Percentiles rank a stretch among this genome's conserved stretches.
Conservation (phyloP, 1,140 invertebrate genomes). For the Anadara kagoshimensis region DNA sequence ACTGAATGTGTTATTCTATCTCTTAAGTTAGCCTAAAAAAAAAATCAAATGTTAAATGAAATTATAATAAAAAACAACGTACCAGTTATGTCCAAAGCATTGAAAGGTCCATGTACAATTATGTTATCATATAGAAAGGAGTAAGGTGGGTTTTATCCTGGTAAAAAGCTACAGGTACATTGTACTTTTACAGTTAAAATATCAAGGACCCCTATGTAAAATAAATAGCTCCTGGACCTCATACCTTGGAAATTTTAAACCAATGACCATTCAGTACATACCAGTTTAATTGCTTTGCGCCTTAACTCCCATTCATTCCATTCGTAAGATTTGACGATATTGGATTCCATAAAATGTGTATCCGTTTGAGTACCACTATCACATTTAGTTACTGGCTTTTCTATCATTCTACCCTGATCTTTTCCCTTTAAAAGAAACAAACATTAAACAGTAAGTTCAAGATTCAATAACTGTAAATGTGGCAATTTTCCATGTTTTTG, state of each 20-base stretch:
- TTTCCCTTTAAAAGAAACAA: conserved; percentile 54
- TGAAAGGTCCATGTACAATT: too few species aligned
- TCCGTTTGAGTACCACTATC: conserved; percentile 83
- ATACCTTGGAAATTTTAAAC: too few species aligned
- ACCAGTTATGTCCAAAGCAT: too few species aligned
- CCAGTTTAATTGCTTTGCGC: conserved; percentile 81
- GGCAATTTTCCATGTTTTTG: too few species aligned
- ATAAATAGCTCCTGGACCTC: too few species aligned
- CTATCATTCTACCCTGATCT: conserved; percentile 70
- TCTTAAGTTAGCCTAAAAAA: conserved; percentile 71
- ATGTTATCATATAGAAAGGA: too few species aligned
- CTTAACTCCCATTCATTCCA: conserved; percentile 87
- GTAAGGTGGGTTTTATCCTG: too few species aligned
- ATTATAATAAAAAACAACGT: too few species aligned
- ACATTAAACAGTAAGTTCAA: not conserved
- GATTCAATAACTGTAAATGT: too few species aligned
- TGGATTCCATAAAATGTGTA: conserved; percentile 79
- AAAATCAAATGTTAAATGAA: conserved; percentile 11
- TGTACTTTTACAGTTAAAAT: too few species aligned
- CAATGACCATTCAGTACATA: conserved; percentile 65
- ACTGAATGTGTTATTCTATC: conserved; percentile 72
- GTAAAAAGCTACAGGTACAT: too few species aligned
- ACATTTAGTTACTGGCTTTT: conserved; percentile 73
- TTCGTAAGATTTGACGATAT: conserved; percentile 81
- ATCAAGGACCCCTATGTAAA: too few species aligned